These are phyloP conservation scores for Achroia grisella DNA, from an alignment of 1,140 invertebrate species.

Conservation along the genomic window DNA sequence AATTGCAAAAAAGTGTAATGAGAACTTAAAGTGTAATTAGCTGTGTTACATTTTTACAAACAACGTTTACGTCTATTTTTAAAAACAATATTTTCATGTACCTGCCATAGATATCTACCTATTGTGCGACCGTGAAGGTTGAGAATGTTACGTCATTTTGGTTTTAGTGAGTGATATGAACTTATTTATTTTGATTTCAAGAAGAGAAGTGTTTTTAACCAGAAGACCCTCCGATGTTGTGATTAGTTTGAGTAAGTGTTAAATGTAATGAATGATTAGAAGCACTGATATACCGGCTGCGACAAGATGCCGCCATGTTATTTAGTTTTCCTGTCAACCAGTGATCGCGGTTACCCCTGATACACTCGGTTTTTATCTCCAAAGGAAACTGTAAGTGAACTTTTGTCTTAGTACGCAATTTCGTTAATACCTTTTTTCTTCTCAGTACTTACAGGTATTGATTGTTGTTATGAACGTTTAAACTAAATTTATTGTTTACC, in stretches of 20 bases:
- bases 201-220: constrained; percentile 37
- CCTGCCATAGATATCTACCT: constrained; percentile 51
- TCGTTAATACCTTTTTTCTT: constrained; percentile 2
- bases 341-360: constrained; percentile 47
- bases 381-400: constrained; percentile 24
- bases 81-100: constrained; percentile 49
- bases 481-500: constrained; percentile 56
- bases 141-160: constrained; percentile 72
- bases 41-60: constrained; percentile 24
- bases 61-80: constrained; percentile 22
- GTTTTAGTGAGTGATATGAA: constrained; percentile 61
- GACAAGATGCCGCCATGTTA: constrained; percentile 70
- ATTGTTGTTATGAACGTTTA: background rate
- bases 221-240: constrained; percentile 35
- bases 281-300: constrained; percentile 59
- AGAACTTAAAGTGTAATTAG: constrained; percentile 29
- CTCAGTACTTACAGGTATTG: background rate
- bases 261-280: constrained; percentile 21
- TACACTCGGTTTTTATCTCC: constrained; percentile 29
- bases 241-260: constrained; percentile 20
- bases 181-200: constrained; percentile 46
- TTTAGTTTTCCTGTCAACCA: constrained; percentile 68
- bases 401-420: constrained; percentile 2
- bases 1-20: constrained; percentile 34
- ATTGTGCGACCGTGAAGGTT: constrained; percentile 69